phyloP scores from a whole-genome alignment of 2,797 vertebrate species.

The Gymnothorax reevesii region DNA sequence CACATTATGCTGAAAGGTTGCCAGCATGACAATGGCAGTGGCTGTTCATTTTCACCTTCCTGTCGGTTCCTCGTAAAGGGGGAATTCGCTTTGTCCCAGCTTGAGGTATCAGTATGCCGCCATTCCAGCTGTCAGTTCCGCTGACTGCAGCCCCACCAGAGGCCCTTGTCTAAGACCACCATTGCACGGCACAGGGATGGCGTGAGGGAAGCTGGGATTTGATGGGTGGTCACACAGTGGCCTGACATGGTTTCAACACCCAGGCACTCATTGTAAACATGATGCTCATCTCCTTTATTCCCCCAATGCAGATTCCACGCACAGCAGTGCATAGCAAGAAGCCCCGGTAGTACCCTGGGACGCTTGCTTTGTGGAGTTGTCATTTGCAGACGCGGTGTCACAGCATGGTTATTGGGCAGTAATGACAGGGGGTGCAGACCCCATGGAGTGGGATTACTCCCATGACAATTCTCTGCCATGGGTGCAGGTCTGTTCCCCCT shows the following conservation, averaged over 20 bases:
- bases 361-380: conserved; percentile 76
- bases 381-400: conserved; percentile 67
- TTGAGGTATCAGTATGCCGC: conserved; percentile 59
- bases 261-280: conserved; percentile 69
- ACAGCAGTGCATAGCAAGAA: conserved; percentile 70
- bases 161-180: conserved; percentile 37
- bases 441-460: conserved; percentile 80
- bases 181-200: conserved; percentile 37
- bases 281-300: conserved; percentile 72
- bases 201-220: conserved; percentile 51
- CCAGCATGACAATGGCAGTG: conserved; percentile 68
- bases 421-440: conserved; percentile 77
- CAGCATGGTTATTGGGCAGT: conserved; percentile 71
- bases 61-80: conserved; percentile 56
- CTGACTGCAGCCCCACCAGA: conserved; percentile 54
- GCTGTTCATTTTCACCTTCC: conserved; percentile 68
- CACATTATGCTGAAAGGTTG: conserved; percentile 66
- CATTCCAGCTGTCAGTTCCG: conserved; percentile 72
- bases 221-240: conserved; percentile 76
- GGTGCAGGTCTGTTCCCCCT: conserved; percentile 70
- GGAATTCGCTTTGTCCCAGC: conserved; percentile 27
- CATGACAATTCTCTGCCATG: conserved; percentile 70
- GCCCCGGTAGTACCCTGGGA: conserved; percentile 61
- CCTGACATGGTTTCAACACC: conserved; percentile 65
- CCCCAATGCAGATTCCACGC: conserved; percentile 75